Percentiles rank a stretch among this genome's conserved stretches.
These are phyloP conservation scores for Leptarthrus brevirostris DNA, from an alignment of 2,888 invertebrate species.

Conservation along the genomic window DNA sequence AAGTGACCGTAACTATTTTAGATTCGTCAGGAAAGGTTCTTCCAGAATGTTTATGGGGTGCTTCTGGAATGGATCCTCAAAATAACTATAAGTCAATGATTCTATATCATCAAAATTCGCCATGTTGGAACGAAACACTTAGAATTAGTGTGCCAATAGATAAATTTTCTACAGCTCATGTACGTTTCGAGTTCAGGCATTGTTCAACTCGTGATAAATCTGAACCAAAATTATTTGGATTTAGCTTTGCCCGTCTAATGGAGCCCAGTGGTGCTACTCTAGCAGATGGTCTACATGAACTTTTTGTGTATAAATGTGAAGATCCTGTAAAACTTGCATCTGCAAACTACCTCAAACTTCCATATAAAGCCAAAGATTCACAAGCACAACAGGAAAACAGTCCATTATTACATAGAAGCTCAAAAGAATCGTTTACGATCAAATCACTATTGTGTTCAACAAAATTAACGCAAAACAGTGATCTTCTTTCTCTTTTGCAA, in stretches of 20 bases:
- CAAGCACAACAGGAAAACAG: conserved; percentile 68
- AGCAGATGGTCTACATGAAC: conserved; percentile 86
- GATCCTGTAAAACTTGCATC: conserved; percentile 73
- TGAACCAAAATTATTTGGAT: conserved; percentile 91
- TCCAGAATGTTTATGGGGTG: conserved; percentile 82
- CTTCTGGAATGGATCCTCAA: conserved; percentile 81
- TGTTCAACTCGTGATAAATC: conserved; percentile 93
- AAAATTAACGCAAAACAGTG: conserved; percentile 96
- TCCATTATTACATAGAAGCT: conserved; percentile 78
- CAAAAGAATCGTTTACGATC: conserved; percentile 85
- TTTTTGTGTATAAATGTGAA: conserved; percentile 94
- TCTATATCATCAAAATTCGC: conserved; percentile 93
- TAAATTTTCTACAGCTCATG: conserved; percentile 90
- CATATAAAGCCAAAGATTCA: conserved; percentile 74
- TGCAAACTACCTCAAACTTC: conserved; percentile 74
- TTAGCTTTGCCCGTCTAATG: conserved; percentile 91
- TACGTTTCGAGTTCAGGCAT: conserved; percentile 91
- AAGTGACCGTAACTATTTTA: conserved; percentile 84
- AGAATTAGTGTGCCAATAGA: conserved; percentile 91
- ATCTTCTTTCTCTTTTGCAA: conserved; percentile 86
- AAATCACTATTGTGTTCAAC: conserved; percentile 91
- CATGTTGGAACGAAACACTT: conserved; percentile 91
- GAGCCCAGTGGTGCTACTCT: conserved; percentile 91
- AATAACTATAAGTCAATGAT: conserved; percentile 86
- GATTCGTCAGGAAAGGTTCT: conserved; percentile 77